Evolutionary conservation across 2,113 vertebrate species (phyloP), one percentile per base, ranked within the genome.

Genomic region (Cathartes aura): DNA sequence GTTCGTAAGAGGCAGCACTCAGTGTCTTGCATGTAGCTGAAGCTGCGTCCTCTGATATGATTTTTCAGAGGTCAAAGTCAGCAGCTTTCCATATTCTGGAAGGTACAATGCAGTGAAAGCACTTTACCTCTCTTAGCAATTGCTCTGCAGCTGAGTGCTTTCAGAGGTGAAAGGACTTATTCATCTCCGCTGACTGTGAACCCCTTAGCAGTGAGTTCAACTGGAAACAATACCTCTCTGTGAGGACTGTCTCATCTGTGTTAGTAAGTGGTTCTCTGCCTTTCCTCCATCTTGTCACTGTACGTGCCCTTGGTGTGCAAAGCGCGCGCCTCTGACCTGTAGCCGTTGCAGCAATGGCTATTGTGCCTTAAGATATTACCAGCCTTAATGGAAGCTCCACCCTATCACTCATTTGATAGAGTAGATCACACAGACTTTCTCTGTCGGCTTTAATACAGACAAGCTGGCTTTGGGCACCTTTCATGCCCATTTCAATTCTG

Each of bases 191-290:
- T 94, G 88, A 72, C 92, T 83, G 63, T 36, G 88, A 96, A 64
- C 58, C 88, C 79, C 58, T 64, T n/a, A 82, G 91, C 74, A 76
- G 40, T 68, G 70, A 42, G 15, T 88, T 96, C 92, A 93, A 92
- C 95, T 95, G 90, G 67, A 87, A 94, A 94, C 95, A 95, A 93
- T 93, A 66, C 70, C 82, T 89, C 91, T 76, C 91, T 94, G 92
- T 90, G 79, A 86, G 45, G 68, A 20, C 79, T 50, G 22, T 38
- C 79, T 93, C 90, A 40, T 86, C 71, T 0, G 0, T 4, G 3
- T 71, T 38, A 29, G 63, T 11, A 42, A 74, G 50, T n/a, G 29
- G 10, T 23, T 74, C 70, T 78, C 30, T 93, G 87, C 74, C 52
- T 79, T 62, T n/a, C 76, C 55, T 84, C 21, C 30, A 3, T 34